Percentiles rank a stretch among this genome's conserved stretches.
These are phyloP conservation scores for Vanessa atalanta DNA, from an alignment of 1,140 invertebrate genomes.

Conservation along the genomic window DNA sequence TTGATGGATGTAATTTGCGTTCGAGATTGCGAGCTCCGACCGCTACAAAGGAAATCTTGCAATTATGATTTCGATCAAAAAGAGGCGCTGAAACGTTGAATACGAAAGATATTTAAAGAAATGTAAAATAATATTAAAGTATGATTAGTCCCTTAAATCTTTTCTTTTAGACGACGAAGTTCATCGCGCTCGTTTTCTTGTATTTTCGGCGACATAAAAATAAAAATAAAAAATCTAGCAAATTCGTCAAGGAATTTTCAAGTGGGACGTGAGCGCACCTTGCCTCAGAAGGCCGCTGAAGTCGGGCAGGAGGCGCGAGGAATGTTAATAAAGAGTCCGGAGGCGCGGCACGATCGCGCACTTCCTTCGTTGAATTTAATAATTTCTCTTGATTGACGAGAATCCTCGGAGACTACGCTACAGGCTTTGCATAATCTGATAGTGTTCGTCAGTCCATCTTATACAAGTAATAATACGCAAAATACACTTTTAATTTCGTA, in stretches of 20 bases:
- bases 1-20: slow-evolving; percentile 54
- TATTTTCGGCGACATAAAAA: slow-evolving; percentile 13
- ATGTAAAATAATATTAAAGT: slow-evolving; percentile 5
- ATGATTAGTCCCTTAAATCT: slow-evolving; percentile 13
- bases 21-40: slow-evolving; percentile 38
- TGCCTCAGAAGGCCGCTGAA: slow-evolving; percentile 10
- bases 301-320: slow-evolving; percentile 20
- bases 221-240: slow-evolving; percentile 24
- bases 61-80: slow-evolving; percentile 36
- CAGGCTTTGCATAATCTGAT: slow-evolving; percentile 22
- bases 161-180: slow-evolving; percentile 3
- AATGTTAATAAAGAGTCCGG: slow-evolving; percentile 42
- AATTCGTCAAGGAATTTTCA: slow-evolving; percentile 32
- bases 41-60: slow-evolving; percentile 38
- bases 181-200: not conserved
- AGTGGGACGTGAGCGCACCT: slow-evolving; percentile 31
- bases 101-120: slow-evolving; percentile 15
- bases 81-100: slow-evolving; percentile 6
- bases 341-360: slow-evolving; percentile 16
- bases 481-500: too few relatives aligned
- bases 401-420: slow-evolving; percentile 20
- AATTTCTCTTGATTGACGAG: slow-evolving; percentile 39
- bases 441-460: not conserved
- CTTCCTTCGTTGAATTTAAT: slow-evolving; percentile 38
- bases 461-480: not conserved